phyloP scores from a whole-genome alignment of 2,888 invertebrate species.

The Agelastica alni region DNA sequence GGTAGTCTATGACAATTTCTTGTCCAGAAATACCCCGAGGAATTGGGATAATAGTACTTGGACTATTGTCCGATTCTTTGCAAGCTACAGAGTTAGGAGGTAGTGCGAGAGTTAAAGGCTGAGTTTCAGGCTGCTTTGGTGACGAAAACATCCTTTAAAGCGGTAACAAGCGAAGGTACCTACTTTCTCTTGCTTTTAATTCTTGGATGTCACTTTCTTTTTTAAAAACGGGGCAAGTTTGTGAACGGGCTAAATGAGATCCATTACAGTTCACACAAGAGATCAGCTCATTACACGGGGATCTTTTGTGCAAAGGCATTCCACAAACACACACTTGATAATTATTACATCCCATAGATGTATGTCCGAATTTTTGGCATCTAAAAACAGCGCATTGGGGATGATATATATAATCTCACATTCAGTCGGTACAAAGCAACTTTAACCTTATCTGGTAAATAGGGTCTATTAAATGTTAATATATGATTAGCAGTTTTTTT shows the following conservation, averaged over 20 bases:
- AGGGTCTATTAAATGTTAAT: conserved; percentile 3
- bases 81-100: no score
- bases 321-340: conserved; percentile 31
- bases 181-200: conserved; percentile 11
- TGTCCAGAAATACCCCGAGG: no score
- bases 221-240: no score
- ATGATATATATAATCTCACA: conserved; percentile 6
- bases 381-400: conserved; percentile 27
- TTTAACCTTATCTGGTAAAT: not conserved
- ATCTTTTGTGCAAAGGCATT: conserved; percentile 12
- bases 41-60: no score
- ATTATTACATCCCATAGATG: no score
- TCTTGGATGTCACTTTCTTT: conserved; percentile 24
- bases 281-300: not conserved
- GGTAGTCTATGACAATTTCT: no score
- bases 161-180: no score
- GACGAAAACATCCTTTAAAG: no score
- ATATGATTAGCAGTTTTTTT: conserved; percentile 5
- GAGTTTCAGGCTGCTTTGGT: no score
- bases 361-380: no score
- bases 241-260: conserved; percentile 9
- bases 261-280: conserved; percentile 18
- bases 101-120: no score
- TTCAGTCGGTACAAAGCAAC: conserved; percentile 2
- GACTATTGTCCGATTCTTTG: no score